Conservation (phyloP, 2,888 invertebrate species). For the Kuschelorhynchus macadamiae region DNA sequence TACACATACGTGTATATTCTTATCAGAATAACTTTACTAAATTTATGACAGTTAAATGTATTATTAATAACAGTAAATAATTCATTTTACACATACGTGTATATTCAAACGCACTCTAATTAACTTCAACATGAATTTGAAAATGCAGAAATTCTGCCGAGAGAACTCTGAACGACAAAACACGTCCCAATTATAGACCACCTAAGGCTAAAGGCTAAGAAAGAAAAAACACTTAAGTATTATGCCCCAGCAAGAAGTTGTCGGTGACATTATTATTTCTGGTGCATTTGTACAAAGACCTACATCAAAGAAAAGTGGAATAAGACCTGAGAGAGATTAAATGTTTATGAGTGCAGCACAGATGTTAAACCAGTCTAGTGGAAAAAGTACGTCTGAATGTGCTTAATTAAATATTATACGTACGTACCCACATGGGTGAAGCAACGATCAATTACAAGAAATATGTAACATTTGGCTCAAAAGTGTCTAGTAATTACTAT, state of each 20-base stretch:
- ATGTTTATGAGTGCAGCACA: conserved; percentile 18
- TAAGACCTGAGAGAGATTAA: background rate
- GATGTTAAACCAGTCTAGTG: conserved; percentile 39
- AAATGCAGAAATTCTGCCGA: no score
- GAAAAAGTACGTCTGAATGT: conserved; percentile 28
- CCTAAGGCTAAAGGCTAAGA: conserved; percentile 6
- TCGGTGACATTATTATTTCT: conserved; percentile 24
- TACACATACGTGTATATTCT: no score
- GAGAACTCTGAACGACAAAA: no score
- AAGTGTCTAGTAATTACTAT: no score
- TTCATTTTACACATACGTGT: no score
- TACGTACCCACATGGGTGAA: conserved; percentile 17
- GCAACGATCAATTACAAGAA: background rate
- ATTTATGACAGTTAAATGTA: no score
- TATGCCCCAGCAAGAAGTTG: background rate
- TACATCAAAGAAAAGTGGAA: conserved; percentile 35
- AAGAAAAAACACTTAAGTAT: conserved; percentile 15
- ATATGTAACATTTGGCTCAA: background rate
- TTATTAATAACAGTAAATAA: no score
- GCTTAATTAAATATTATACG: conserved; percentile 23
- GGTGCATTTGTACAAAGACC: conserved; percentile 18
- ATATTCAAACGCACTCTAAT: no score
- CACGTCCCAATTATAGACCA: conserved; percentile 10
- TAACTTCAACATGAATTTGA: no score
- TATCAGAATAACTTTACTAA: no score